Conservation (phyloP, 2,113 vertebrate genomes). For the Syngnathus scovelli region DNA sequence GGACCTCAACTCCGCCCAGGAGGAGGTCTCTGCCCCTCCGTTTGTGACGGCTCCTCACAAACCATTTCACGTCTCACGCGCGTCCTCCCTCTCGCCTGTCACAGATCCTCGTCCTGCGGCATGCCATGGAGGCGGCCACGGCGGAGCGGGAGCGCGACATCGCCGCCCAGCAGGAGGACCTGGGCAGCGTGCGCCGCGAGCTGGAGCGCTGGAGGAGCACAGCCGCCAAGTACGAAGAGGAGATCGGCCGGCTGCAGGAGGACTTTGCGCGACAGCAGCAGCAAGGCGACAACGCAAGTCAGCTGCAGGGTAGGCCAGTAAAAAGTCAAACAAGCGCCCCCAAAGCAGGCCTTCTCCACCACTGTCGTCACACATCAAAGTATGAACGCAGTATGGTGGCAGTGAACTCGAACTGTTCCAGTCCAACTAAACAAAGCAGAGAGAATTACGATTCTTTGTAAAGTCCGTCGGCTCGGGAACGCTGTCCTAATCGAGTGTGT, state of each 20-base stretch:
- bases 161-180: conserved; percentile 78
- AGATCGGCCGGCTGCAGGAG: conserved; percentile 81
- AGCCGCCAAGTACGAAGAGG: conserved; percentile 82
- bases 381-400: too few relatives aligned
- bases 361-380: neutral
- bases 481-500: neutral
- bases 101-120: conserved; percentile 80
- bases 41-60: neutral
- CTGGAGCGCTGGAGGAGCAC: conserved; percentile 84
- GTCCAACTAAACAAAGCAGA: too few relatives aligned
- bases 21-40: conserved; percentile 65
- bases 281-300: conserved; percentile 72
- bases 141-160: conserved; percentile 83
- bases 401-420: too few relatives aligned
- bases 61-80: neutral
- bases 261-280: conserved; percentile 79
- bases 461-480: too few relatives aligned
- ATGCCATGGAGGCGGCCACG: conserved; percentile 79
- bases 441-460: too few relatives aligned
- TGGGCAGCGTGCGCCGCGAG: conserved; percentile 75
- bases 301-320: conserved; percentile 73
- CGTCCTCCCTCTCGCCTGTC: neutral
- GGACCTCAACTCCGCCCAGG: conserved; percentile 83
- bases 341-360: neutral
- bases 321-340: neutral